Percentiles rank a stretch among this genome's conserved stretches.
Evolutionary conservation across 2,888 invertebrate genomes (phyloP).

Genomic region (Lithosia quadra): DNA sequence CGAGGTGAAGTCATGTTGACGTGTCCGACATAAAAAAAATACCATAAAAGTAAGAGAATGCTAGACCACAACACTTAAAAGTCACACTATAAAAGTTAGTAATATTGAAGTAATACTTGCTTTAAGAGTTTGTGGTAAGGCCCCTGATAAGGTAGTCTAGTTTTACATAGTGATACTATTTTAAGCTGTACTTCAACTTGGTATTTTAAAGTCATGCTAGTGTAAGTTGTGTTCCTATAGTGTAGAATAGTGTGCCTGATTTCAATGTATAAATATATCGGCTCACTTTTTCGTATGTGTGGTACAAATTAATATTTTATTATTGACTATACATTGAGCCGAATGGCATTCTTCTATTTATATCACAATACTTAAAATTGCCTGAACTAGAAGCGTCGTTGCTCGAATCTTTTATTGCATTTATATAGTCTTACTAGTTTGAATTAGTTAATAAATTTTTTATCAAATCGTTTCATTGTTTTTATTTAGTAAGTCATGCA

Average conservation of each 20-base stretch:
- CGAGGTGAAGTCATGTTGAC: too few relatives aligned
- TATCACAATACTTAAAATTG: not conserved
- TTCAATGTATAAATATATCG: too few relatives aligned
- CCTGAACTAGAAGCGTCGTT: not conserved
- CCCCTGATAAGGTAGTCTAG: not conserved
- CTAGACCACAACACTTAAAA: too few relatives aligned
- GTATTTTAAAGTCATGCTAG: not conserved
- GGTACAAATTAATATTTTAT: slow-evolving; percentile 13
- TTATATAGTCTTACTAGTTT: slow-evolving; percentile 34
- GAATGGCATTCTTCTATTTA: not conserved
- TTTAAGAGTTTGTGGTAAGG: too few relatives aligned
- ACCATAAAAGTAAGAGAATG: too few relatives aligned
- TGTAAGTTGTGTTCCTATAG: not conserved
- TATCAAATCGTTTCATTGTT: not conserved
- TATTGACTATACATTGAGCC: not conserved
- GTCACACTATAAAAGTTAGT: too few relatives aligned
- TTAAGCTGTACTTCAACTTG: not conserved
- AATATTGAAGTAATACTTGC: too few relatives aligned
- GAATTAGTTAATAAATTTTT: slow-evolving; percentile 30
- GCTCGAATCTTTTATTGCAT: slow-evolving; percentile 35
- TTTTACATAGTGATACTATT: slow-evolving; percentile 18
- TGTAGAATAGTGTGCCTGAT: not conserved
- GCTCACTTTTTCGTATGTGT: too few relatives aligned
- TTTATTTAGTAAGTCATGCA: not conserved
- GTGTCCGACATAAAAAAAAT: too few relatives aligned